These are phyloP conservation scores for Hoplodrina ambigua DNA, from an alignment of 2,888 invertebrate species.

Conservation along the genomic window DNA sequence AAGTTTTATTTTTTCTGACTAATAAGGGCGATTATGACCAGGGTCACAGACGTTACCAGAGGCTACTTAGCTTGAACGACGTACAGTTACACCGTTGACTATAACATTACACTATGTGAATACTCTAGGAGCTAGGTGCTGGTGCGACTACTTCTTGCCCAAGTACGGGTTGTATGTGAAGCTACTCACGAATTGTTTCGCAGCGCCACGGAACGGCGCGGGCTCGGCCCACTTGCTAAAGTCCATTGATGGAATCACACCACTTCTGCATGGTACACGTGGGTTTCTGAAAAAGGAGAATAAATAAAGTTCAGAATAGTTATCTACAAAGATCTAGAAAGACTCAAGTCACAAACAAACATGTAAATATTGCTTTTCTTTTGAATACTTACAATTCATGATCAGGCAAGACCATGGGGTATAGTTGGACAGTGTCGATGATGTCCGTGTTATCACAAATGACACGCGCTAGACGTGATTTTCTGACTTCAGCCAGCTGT, in stretches of 20 bases:
- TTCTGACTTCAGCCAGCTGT: constrained; percentile 95
- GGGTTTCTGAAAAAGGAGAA: constrained; percentile 93
- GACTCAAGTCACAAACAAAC: too few species aligned
- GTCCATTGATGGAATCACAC: constrained; percentile 96
- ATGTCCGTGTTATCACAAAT: constrained; percentile 98
- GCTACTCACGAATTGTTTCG: constrained; percentile 92
- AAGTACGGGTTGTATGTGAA: constrained; percentile 88
- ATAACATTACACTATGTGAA: constrained; percentile 66
- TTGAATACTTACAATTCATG: constrained; percentile 95
- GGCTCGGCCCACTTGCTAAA: constrained; percentile 97
- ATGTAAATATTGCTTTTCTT: neutral
- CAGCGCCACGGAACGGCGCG: constrained; percentile 81
- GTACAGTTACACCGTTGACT: constrained; percentile 68
- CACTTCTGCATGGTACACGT: constrained; percentile 97
- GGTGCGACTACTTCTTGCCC: constrained; percentile 85
- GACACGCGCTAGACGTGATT: constrained; percentile 94
- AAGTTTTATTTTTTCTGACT: neutral
- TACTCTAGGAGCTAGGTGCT: constrained; percentile 71
- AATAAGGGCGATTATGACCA: neutral
- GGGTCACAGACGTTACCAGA: constrained; percentile 1
- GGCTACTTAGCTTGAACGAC: constrained; percentile 53
- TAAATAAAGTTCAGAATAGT: neutral
- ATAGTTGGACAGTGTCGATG: constrained; percentile 97
- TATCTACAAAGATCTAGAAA: too few species aligned
- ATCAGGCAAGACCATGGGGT: constrained; percentile 97